Conservation (phyloP, 2,888 invertebrate genomes). For the Agapostemon virescens region DNA sequence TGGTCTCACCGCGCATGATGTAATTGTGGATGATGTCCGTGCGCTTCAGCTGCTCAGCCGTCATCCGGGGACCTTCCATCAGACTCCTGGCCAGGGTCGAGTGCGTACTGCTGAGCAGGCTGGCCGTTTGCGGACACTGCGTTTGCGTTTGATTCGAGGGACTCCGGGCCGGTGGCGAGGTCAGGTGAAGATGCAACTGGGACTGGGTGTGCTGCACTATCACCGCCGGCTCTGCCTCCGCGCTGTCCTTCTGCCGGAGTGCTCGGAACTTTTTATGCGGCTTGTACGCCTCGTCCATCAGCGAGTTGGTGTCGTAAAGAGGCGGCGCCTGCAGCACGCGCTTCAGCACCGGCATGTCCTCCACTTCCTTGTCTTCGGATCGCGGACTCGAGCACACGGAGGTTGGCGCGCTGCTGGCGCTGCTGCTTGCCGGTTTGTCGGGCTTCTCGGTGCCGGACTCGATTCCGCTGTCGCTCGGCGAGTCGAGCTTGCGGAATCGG, state of each 20-base stretch:
- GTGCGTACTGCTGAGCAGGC: conserved; percentile 91
- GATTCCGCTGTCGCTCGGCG: conserved; percentile 95
- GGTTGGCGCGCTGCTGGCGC: conserved; percentile 84
- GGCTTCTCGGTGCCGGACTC: conserved; percentile 95
- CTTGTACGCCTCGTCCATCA: conserved; percentile 97
- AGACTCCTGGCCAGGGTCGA: conserved; percentile 94
- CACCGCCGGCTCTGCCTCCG: conserved; percentile 88
- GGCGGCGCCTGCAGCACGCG: conserved; percentile 96
- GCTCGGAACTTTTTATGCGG: conserved; percentile 97
- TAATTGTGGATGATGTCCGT: conserved; percentile 96
- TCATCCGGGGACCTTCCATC: conserved; percentile 96
- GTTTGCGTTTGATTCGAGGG: conserved; percentile 82
- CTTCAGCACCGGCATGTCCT: conserved; percentile 96
- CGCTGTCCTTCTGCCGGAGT: conserved; percentile 88
- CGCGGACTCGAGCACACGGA: conserved; percentile 93
- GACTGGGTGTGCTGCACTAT: conserved; percentile 80
- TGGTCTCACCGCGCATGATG: conserved; percentile 89
- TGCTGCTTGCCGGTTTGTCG: conserved; percentile 85
- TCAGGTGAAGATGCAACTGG: conserved; percentile 81
- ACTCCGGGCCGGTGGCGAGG: conserved; percentile 79
- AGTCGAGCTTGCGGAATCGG: conserved; percentile 92
- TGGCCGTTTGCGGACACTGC: conserved; percentile 79
- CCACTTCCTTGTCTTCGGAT: conserved; percentile 90
- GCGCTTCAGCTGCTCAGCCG: conserved; percentile 94
- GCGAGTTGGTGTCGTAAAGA: conserved; percentile 92